Evolutionary conservation across 1,140 invertebrate genomes (phyloP).

Genomic region (Anastrepha obliqua): DNA sequence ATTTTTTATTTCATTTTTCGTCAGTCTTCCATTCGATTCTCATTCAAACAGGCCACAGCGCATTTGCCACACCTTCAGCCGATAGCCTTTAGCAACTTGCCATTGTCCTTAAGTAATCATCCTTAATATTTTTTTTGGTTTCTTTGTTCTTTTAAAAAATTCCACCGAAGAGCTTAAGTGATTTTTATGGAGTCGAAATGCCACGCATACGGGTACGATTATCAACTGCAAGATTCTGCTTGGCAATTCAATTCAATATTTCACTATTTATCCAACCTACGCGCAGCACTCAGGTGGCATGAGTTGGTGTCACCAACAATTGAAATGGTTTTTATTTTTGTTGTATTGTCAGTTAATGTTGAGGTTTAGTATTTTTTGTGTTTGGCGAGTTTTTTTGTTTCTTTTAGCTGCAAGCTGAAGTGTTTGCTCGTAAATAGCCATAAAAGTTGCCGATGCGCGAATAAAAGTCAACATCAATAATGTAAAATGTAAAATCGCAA

Average conservation of each 20-base stretch:
- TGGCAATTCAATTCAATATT: conserved; percentile 23
- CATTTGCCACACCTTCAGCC: neutral
- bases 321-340: conserved; percentile 33
- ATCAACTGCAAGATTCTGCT: neutral
- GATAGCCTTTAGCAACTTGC: neutral
- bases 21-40: no score
- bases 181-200: neutral
- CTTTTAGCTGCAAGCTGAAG: neutral
- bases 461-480: conserved; percentile 51
- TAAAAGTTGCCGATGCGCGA: conserved; percentile 23
- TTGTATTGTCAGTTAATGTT: neutral
- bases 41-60: neutral
- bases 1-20: no score
- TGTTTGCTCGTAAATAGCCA: conserved; percentile 43
- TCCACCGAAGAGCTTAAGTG: neutral
- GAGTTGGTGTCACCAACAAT: conserved; percentile 24
- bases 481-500: conserved; percentile 44
- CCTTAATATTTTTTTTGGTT: neutral
- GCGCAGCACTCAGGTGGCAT: neutral
- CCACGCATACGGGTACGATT: neutral
- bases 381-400: neutral
- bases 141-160: neutral
- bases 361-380: neutral
- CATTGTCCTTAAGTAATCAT: neutral
- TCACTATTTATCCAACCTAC: neutral